A percentile compares a stretch with the other conserved stretches of the same genome.
phyloP scores from a whole-genome alignment of 2,797 vertebrate genomes.

The Diglossa cyanea region DNA sequence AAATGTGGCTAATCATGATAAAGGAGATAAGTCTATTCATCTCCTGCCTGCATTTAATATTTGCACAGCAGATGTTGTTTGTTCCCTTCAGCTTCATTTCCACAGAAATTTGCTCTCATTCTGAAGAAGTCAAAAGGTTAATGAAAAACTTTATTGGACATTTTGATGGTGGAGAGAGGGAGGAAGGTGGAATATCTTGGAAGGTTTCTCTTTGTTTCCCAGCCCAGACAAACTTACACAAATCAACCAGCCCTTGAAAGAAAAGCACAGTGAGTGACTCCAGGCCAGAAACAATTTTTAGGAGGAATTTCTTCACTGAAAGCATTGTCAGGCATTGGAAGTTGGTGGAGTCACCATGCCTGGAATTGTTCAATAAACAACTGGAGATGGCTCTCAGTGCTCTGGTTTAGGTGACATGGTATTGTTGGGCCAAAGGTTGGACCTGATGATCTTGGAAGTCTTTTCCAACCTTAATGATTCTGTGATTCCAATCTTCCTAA shows the following conservation, averaged over 20 bases:
- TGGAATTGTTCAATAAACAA: too few species aligned
- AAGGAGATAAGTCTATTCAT: slow-evolving; percentile 56
- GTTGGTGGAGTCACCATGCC: too few species aligned
- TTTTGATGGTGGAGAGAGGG: not conserved
- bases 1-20: slow-evolving; percentile 46
- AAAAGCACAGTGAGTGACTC: not conserved
- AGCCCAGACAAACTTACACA: not conserved
- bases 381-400: too few species aligned
- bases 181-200: not conserved
- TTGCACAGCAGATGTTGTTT: slow-evolving; percentile 51
- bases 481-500: too few species aligned
- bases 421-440: too few species aligned
- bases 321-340: too few species aligned
- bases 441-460: too few species aligned
- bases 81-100: not conserved
- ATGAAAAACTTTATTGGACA: not conserved
- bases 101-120: not conserved
- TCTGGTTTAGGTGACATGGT: too few species aligned
- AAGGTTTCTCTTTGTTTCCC: not conserved
- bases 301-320: too few species aligned
- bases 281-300: not conserved
- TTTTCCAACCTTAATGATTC: too few species aligned
- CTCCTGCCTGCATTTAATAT: not conserved
- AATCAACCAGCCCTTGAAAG: not conserved
- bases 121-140: not conserved